Evolutionary conservation across 2,888 invertebrate genomes (phyloP), one percentile per base, ranked within the genome.

Genomic region (Philereme vetulata): DNA sequence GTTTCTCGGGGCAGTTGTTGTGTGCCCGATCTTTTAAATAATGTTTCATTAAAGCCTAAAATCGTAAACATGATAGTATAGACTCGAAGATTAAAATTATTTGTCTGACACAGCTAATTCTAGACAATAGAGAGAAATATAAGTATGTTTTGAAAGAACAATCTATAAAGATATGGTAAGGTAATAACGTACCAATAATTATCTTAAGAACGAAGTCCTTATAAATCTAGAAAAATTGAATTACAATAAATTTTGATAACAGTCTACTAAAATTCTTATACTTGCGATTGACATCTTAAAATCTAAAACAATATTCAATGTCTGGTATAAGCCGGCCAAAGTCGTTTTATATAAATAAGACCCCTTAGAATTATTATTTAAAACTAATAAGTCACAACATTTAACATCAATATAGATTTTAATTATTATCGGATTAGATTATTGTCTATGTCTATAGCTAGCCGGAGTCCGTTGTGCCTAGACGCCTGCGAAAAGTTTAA

Each of bases 41-140:
- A 51, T 21, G 61, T 66, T 45, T 62, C n/a, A 38, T 65, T 67
- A 60, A 57, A 52, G 71, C 71, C 72, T 66, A 69, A 61, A 67
- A 64, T 44, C 45, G 33, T 67, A 53, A 62, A 60, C 59, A 56
- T 64, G 66, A 70, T 51, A 32, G 57, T 67, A 72, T 60, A 61
- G 4, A 47, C 50, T 62, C 36, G 57, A 61, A 32, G 32, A 66
- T 66, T 64, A 71, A 66, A 75, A 75, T 90, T 92, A 92, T 92
- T 92, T 92, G 92, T 92, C 92, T 85, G 83, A 90, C 92, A 92
- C 92, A 92, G 92, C 92, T 86, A 82, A 75, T 74, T 78, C 80
- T 85, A 88, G 77, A 81, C 77, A 77, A 77, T 74, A 79, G 74
- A 83, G 77, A 80, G 73, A 66, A 51, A 56, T 66, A 38, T 46